Conservation (phyloP, 2,113 vertebrate genomes). For the Puma concolor region DNA sequence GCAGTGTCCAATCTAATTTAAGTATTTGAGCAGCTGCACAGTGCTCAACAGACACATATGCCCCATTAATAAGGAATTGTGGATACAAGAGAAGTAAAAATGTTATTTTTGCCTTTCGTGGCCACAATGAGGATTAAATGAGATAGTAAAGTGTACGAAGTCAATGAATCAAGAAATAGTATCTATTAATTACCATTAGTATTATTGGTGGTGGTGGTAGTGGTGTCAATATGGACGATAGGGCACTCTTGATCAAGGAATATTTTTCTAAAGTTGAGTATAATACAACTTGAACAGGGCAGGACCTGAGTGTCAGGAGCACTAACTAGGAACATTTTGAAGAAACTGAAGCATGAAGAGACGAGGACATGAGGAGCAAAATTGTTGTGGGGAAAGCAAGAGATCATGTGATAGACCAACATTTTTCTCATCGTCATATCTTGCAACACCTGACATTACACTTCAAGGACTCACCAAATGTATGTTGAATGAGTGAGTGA, state of each 20-base stretch:
- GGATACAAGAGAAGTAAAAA: neutral
- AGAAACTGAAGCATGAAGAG: neutral
- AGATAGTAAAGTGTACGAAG: neutral
- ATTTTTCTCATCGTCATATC: neutral
- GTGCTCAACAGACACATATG: rapidly evolving
- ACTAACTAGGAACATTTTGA: neutral
- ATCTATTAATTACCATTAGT: neutral
- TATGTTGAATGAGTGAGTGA: neutral
- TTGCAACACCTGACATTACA: neutral
- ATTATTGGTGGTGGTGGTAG: neutral
- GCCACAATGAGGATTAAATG: neutral
- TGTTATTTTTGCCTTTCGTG: neutral
- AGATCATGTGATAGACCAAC: neutral
- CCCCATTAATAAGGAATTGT: neutral
- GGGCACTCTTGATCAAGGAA: neutral
- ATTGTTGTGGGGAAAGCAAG: neutral
- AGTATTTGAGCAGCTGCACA: neutral
- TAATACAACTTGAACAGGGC: neutral
- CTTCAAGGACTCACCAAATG: neutral
- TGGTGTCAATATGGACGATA: neutral
- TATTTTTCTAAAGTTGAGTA: neutral
- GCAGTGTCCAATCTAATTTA: neutral
- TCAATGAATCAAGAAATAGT: neutral
- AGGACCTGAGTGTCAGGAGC: neutral
- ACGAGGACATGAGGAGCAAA: neutral